phyloP scores from a whole-genome alignment of 2,888 invertebrate species.

The Eupithecia subfuscata region DNA sequence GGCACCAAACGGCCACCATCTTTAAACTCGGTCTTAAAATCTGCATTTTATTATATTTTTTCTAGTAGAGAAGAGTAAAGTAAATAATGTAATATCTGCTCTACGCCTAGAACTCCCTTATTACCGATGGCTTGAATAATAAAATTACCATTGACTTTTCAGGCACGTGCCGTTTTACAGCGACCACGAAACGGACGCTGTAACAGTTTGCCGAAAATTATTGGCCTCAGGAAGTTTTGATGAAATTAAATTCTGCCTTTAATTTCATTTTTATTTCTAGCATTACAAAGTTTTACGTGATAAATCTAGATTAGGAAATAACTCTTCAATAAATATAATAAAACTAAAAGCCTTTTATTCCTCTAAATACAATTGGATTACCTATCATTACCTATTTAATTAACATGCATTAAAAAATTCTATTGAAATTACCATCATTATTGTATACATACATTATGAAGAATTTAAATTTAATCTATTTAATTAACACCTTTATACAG shows the following conservation, averaged over 20 bases:
- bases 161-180: constrained; percentile 40
- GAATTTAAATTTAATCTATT: too few relatives aligned
- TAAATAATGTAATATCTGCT: neutral
- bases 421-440: too few relatives aligned
- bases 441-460: too few relatives aligned
- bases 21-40: too few relatives aligned
- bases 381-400: too few relatives aligned
- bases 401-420: too few relatives aligned
- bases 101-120: constrained; percentile 23
- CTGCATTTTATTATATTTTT: neutral
- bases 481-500: too few relatives aligned
- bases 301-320: neutral
- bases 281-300: neutral
- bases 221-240: constrained; percentile 33
- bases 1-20: too few relatives aligned
- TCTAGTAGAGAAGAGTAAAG: neutral
- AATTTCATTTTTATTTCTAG: constrained; percentile 24
- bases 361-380: too few relatives aligned
- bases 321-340: too few relatives aligned
- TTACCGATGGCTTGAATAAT: constrained; percentile 36
- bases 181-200: constrained; percentile 42
- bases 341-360: too few relatives aligned
- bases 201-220: constrained; percentile 41
- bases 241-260: constrained; percentile 28
- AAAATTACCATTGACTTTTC: constrained; percentile 44